Percentiles rank a stretch among this genome's conserved stretches.
phyloP scores from a whole-genome alignment of 2,888 invertebrate genomes.

The Allolobophora icterica region DNA sequence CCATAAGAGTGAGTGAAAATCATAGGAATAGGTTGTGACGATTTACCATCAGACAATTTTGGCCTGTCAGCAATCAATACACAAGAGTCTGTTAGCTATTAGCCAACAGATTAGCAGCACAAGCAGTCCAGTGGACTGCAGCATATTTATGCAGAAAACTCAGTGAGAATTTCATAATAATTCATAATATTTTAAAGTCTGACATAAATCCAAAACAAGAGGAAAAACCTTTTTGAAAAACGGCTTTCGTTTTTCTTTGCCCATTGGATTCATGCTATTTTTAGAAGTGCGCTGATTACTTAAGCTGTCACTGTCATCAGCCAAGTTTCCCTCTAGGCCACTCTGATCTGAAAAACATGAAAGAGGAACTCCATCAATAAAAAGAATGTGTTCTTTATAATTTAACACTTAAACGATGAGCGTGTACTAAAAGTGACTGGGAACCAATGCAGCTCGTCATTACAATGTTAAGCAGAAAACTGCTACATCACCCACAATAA shows the following conservation, averaged over 20 bases:
- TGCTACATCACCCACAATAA: neutral
- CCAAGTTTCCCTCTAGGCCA: slow-evolving; percentile 70
- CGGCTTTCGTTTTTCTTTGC: slow-evolving; percentile 93
- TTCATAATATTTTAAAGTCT: neutral
- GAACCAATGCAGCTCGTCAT: too few relatives aligned
- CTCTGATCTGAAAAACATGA: slow-evolving; percentile 55
- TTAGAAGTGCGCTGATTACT: slow-evolving; percentile 74
- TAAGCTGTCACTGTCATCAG: slow-evolving; percentile 89
- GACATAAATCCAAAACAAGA: neutral
- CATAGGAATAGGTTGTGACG: neutral
- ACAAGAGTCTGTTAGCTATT: neutral
- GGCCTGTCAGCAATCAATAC: neutral
- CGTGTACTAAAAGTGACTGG: too few relatives aligned
- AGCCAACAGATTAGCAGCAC: neutral
- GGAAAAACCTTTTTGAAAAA: slow-evolving; percentile 87
- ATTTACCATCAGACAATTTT: neutral
- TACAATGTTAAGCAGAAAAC: too few relatives aligned
- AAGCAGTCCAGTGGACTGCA: neutral
- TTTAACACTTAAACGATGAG: too few relatives aligned
- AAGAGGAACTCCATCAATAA: neutral
- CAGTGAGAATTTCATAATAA: neutral
- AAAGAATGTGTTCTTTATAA: neutral
- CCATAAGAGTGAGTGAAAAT: too few relatives aligned
- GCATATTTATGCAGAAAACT: neutral
- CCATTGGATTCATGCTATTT: slow-evolving; percentile 26